Conservation (phyloP, 2,888 invertebrate species). For the Dilophus febrilis region DNA sequence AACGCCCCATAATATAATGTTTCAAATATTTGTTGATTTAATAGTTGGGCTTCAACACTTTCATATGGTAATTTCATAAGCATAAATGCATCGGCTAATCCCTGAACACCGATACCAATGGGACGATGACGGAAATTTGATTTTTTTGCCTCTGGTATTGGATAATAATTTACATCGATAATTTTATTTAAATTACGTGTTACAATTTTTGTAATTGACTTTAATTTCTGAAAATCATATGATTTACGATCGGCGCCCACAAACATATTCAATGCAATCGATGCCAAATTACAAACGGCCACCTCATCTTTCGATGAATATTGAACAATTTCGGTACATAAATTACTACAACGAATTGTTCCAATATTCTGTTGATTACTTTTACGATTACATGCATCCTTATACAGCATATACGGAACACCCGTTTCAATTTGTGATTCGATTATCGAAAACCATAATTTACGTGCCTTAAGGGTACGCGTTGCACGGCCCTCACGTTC, state of each 20-base stretch:
- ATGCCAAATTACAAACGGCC: constrained; percentile 96
- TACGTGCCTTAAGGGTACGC: constrained; percentile 60
- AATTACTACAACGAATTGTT: constrained; percentile 93
- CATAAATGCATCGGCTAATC: constrained; percentile 91
- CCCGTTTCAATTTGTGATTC: constrained; percentile 95
- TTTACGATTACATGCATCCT: constrained; percentile 92
- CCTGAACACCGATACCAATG: constrained; percentile 91
- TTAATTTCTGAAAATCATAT: constrained; percentile 77
- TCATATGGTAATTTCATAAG: constrained; percentile 88
- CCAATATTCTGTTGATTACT: constrained; percentile 97
- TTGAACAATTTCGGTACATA: constrained; percentile 96
- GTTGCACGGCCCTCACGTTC: constrained; percentile 60
- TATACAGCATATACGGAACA: constrained; percentile 92
- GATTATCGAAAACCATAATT: constrained; percentile 86
- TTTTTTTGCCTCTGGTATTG: constrained; percentile 67
- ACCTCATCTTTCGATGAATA: constrained; percentile 85
- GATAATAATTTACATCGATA: constrained; percentile 93
- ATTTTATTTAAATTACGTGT: constrained; percentile 90
- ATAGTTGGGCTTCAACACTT: constrained; percentile 60
- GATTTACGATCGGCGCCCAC: constrained; percentile 54
- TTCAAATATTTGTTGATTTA: constrained; percentile 95
- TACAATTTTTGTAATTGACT: constrained; percentile 71
- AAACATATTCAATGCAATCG: constrained; percentile 91
- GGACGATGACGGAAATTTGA: constrained; percentile 81
- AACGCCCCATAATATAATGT: constrained; percentile 94